Conservation (phyloP, 2,113 vertebrate genomes). For the Rhizomys pruinosus region DNA sequence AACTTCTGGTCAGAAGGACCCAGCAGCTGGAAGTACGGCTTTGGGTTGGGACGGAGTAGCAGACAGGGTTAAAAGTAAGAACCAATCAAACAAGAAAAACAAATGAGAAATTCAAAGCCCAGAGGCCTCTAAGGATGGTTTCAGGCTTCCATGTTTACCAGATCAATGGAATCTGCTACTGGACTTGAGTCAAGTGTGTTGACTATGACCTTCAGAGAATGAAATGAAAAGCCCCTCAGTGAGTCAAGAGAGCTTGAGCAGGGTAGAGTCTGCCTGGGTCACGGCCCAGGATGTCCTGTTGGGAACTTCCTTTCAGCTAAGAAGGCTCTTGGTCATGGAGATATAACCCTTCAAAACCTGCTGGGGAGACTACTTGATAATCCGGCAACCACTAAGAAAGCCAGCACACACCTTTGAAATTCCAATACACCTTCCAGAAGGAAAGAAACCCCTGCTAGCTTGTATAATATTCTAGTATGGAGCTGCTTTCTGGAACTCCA, state of each 20-base stretch:
- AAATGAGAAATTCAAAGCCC: constrained; percentile 37
- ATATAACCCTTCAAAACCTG: background rate
- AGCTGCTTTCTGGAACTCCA: constrained; percentile 73
- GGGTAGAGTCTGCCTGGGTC: background rate
- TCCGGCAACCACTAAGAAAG: background rate
- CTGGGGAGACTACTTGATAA: background rate
- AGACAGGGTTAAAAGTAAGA: background rate
- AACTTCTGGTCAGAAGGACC: constrained; percentile 76
- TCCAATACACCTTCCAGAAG: background rate
- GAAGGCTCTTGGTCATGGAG: background rate
- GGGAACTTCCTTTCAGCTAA: background rate
- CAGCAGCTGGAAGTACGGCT: constrained; percentile 74
- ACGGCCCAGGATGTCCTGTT: background rate
- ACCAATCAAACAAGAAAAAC: background rate
- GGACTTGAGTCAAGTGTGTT: background rate
- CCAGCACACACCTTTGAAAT: background rate
- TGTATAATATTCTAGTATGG: constrained; percentile 44
- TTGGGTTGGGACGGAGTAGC: background rate
- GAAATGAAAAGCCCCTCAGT: rapidly evolving
- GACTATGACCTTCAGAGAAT: background rate
- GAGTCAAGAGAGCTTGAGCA: background rate
- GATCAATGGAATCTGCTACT: constrained; percentile 48
- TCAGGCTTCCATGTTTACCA: background rate
- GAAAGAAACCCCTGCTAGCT: constrained; percentile 53
- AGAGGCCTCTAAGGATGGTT: constrained; percentile 5